These are phyloP conservation scores for Theretra japonica DNA, from an alignment of 2,888 invertebrate genomes.

Conservation along the genomic window DNA sequence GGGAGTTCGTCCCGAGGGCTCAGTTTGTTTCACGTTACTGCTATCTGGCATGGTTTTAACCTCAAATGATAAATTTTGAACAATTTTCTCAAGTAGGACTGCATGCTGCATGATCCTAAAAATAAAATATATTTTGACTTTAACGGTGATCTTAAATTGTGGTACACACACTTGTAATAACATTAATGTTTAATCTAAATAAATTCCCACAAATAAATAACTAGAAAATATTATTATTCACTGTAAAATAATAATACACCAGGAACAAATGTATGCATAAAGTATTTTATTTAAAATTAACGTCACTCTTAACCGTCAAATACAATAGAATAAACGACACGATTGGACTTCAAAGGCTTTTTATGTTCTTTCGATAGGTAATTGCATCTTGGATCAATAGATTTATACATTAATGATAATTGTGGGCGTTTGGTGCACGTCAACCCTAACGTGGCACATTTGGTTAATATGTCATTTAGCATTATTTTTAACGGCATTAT, in stretches of 20 bases:
- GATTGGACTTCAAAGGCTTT: slow-evolving; percentile 59
- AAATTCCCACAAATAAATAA: too few relatives aligned
- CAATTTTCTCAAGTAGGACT: slow-evolving; percentile 54
- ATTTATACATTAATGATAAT: slow-evolving; percentile 32
- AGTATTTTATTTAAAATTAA: slow-evolving; percentile 32
- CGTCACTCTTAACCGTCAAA: slow-evolving; percentile 58
- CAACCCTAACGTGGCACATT: slow-evolving; percentile 60
- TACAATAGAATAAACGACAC: slow-evolving; percentile 74
- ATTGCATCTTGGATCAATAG: slow-evolving; percentile 34
- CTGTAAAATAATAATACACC: neutral
- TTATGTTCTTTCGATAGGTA: slow-evolving; percentile 33
- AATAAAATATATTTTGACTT: slow-evolving; percentile 34
- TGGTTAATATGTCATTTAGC: slow-evolving; percentile 62
- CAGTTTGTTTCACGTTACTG: slow-evolving; percentile 41
- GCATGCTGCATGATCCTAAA: slow-evolving; percentile 52
- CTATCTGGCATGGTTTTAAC: slow-evolving; percentile 64
- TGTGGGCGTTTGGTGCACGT: slow-evolving; percentile 38
- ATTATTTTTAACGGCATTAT: slow-evolving; percentile 65
- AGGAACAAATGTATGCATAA: slow-evolving; percentile 29
- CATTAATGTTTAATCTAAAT: too few relatives aligned
- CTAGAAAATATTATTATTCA: too few relatives aligned
- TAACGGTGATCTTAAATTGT: too few relatives aligned
- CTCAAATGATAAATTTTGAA: slow-evolving; percentile 65
- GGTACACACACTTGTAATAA: too few relatives aligned
- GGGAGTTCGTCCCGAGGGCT: slow-evolving; percentile 53